A percentile compares a stretch with the other conserved stretches of the same genome.
Evolutionary conservation across 1,140 invertebrate species (phyloP).

Genomic region (Aleiodes sp.): DNA sequence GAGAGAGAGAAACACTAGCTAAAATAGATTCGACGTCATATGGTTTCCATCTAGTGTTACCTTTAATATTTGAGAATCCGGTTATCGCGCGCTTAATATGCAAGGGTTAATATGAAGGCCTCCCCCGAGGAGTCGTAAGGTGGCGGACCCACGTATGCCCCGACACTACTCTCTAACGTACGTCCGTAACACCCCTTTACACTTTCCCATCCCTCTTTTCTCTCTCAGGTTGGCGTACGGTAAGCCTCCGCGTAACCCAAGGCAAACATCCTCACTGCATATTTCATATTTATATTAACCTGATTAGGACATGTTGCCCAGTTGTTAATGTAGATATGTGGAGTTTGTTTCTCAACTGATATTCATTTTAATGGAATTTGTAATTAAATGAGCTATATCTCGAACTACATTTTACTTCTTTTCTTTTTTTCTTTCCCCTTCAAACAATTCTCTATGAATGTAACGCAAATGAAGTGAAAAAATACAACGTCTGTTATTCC

Average conservation of each 20-base stretch:
- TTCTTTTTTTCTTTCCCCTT: neutral
- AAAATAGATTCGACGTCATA: conserved; percentile 2
- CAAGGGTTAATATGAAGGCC: conserved; percentile 61
- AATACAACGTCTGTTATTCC: too few species aligned
- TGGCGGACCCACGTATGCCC: conserved; percentile 50
- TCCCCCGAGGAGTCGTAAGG: conserved; percentile 59
- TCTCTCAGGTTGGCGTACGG: conserved; percentile 25
- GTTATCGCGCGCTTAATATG: conserved; percentile 59
- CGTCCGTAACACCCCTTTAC: conserved; percentile 11
- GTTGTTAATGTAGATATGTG: conserved; percentile 66
- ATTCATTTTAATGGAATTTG: conserved; percentile 67
- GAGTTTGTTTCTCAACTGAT: conserved; percentile 66
- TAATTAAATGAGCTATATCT: conserved; percentile 64
- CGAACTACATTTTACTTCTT: conserved; percentile 13
- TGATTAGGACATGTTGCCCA: conserved; percentile 66
- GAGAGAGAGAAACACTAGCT: too few species aligned
- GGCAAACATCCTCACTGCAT: conserved; percentile 61
- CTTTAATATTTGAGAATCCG: conserved; percentile 59
- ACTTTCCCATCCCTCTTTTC: neutral
- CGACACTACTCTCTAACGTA: conserved; percentile 16
- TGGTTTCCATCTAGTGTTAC: conserved; percentile 40
- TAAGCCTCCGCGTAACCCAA: conserved; percentile 50
- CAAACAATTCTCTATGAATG: too few species aligned
- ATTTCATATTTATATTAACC: conserved; percentile 69
- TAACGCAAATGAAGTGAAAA: too few species aligned